These are phyloP conservation scores for Acheta domesticus DNA, from an alignment of 2,888 invertebrate species.

Conservation along the genomic window DNA sequence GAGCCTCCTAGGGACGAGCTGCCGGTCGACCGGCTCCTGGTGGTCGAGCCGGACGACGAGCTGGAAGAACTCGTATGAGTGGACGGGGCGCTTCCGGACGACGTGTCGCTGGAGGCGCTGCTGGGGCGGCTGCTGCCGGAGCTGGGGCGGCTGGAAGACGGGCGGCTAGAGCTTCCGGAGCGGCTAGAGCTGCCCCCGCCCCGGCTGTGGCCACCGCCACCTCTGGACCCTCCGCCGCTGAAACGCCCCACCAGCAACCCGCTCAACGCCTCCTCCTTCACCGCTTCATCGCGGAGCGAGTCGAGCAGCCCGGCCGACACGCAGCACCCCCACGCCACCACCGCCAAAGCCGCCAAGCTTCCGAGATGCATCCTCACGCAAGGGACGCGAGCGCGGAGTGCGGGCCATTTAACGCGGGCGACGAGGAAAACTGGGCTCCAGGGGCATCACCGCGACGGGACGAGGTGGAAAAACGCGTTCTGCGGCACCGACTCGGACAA, in stretches of 20 bases:
- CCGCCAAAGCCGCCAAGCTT: not conserved
- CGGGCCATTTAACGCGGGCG: too few species aligned
- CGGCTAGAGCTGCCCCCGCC: not conserved
- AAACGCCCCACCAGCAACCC: not conserved
- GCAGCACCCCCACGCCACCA: not conserved
- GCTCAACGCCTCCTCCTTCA: too few species aligned
- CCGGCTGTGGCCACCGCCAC: not conserved
- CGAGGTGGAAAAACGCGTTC: too few species aligned
- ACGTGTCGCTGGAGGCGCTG: not conserved
- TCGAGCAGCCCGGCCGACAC: not conserved
- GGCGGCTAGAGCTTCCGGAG: not conserved
- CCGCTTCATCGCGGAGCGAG: not conserved
- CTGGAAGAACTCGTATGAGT: not conserved
- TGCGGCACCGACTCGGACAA: too few species aligned
- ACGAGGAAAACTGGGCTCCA: too few species aligned
- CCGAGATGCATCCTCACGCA: too few species aligned
- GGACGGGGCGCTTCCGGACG: not conserved
- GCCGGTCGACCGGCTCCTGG: not conserved
- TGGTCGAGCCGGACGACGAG: not conserved
- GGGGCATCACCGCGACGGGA: too few species aligned
- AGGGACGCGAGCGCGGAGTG: not conserved
- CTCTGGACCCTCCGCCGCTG: not conserved
- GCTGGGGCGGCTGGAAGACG: constrained; percentile 18
- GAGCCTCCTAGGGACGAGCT: not conserved
- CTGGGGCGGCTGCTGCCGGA: not conserved